These are phyloP conservation scores for Standfussiana lucernea DNA, from an alignment of 2,888 invertebrate species.

Conservation along the genomic window DNA sequence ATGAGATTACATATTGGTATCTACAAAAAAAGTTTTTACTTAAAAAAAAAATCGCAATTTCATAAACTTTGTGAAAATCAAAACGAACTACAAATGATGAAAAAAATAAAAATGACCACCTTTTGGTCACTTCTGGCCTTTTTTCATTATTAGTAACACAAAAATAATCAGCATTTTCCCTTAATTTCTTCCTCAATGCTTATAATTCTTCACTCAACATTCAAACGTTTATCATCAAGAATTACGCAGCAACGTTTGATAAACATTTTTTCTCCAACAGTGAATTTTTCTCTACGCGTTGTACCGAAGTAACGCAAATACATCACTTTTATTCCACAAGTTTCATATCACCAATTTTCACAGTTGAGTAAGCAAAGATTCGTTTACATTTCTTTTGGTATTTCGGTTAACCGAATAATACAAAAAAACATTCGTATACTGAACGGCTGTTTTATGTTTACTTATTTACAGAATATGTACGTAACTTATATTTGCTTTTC, in stretches of 20 bases:
- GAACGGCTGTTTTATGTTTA: not conserved
- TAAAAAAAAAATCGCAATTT: not conserved
- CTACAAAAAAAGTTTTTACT: not conserved
- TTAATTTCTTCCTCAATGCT: not conserved
- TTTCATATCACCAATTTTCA: slow-evolving; percentile 43
- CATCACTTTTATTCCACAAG: slow-evolving; percentile 39
- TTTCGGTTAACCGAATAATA: slow-evolving; percentile 23
- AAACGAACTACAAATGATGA: not conserved
- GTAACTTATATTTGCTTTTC: not conserved
- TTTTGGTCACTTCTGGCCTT: not conserved
- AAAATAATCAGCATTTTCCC: not conserved
- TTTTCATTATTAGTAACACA: not conserved
- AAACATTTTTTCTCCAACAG: slow-evolving; percentile 3
- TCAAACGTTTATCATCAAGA: not conserved
- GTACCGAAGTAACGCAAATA: slow-evolving; percentile 31
- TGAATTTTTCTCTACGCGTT: slow-evolving; percentile 19
- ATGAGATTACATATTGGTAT: too few relatives aligned
- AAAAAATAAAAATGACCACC: not conserved
- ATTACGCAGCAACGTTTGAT: slow-evolving; percentile 4
- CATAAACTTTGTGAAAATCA: not conserved
- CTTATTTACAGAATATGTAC: not conserved
- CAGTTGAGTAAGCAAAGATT: slow-evolving; percentile 36
- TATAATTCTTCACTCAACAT: not conserved
- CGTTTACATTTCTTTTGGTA: slow-evolving; percentile 24
- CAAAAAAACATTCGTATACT: slow-evolving; percentile 18